Percentiles rank a stretch among this genome's conserved stretches.
phyloP scores from a whole-genome alignment of 2,888 invertebrate genomes.

The Xestobium rufovillosum region DNA sequence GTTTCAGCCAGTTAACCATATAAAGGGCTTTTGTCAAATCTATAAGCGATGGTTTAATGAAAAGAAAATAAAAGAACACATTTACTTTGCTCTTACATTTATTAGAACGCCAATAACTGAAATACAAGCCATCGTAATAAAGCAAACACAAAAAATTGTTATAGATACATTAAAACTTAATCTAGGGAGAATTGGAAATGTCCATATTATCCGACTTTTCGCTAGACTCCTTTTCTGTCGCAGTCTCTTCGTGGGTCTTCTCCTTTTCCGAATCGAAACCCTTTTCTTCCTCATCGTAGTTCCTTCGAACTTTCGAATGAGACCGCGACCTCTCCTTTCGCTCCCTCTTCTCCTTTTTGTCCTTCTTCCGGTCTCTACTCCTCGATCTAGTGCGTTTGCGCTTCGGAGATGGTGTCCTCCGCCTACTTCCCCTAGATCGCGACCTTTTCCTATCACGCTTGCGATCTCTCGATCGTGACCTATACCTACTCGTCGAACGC shows the following conservation, averaged over 20 bases:
- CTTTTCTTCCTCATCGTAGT: slow-evolving; percentile 49
- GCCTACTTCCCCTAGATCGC: slow-evolving; percentile 41
- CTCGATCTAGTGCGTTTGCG: slow-evolving; percentile 31
- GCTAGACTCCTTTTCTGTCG: slow-evolving; percentile 48
- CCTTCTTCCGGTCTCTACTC: slow-evolving; percentile 26
- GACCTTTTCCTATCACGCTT: slow-evolving; percentile 45
- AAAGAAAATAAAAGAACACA: no score
- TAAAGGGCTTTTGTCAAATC: no score
- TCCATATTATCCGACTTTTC: slow-evolving; percentile 67
- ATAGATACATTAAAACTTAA: no score
- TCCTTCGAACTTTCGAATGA: slow-evolving; percentile 39
- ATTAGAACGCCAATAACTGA: no score
- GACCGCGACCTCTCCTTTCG: slow-evolving; percentile 31
- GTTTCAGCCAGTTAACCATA: no score
- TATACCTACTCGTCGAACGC: slow-evolving; percentile 50
- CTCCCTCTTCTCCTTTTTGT: slow-evolving; percentile 25
- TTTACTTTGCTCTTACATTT: no score
- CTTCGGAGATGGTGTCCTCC: slow-evolving; percentile 41
- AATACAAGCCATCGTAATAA: no score
- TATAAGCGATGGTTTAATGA: no score
- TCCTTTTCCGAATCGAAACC: slow-evolving; percentile 43
- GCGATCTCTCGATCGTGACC: slow-evolving; percentile 51
- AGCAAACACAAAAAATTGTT: no score
- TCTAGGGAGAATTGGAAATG: slow-evolving; percentile 69
- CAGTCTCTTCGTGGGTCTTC: slow-evolving; percentile 30